Base-by-base conservation (phyloP, 2,888 invertebrate genomes). In the Parthenolecanium corni region DNA sequence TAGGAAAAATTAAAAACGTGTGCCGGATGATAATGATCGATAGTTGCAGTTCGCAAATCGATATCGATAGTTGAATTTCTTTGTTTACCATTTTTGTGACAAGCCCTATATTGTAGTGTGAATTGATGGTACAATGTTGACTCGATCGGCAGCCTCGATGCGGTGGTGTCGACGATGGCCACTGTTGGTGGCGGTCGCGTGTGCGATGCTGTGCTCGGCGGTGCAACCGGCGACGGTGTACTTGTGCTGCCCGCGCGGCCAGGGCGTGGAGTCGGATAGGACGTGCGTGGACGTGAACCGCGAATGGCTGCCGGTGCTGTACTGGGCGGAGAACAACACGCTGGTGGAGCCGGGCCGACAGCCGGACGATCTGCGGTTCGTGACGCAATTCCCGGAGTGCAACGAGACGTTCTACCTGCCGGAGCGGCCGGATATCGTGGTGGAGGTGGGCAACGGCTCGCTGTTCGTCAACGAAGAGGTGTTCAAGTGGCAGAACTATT, bases 401-500 rank as follows among this genome's bases (percentile, higher is more conserved):
- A 18, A 49, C 12, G 18, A 38, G 12, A n/a, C 12, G 16, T 42
- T 21, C 23, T 21, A 52, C 11, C 5, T 52, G 12, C 25, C 11
- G 21, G 42, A 40, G 20, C 11, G 20, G 11, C 14, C 40, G 20
- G 21, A 25, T 31, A 25, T 40, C 46, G 52, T 52, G 9, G 25
- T 58, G 12, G 44, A 42, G 11, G 47, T 46, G 20, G 23, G 14
- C 23, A 40, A 25, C 6, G n/a, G 21, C 16, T 20, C 47, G 38
- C 6, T 51, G 21, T 31, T 38, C 3, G 21, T 14, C 18, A 47
- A 20, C 16, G 31, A 49, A 11, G 24, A 9, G 6, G 38, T 74
- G 0, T 72, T 84, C 64, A 74, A 79, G 5, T 79, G 83, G 0
- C 72, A 72, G 1, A 77, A 79, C 44, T 88, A 80, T 73, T 89